Evolutionary conservation across 1,140 invertebrate genomes (phyloP).

Genomic region (Drosophila lowei): DNA sequence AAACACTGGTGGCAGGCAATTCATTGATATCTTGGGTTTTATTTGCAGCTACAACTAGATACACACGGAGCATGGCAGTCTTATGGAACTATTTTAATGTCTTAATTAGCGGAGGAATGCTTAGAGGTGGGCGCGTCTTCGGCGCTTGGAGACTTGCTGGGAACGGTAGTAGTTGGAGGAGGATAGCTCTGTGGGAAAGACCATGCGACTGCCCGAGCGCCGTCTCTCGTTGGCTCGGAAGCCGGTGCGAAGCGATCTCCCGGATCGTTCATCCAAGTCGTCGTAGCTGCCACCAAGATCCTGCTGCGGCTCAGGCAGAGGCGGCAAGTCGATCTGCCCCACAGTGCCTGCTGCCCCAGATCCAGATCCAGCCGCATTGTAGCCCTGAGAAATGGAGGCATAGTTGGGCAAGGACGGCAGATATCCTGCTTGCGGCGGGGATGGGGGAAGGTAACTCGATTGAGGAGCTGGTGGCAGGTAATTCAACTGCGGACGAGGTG

Average conservation of each 20-base stretch:
- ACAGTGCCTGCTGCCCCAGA: constrained; percentile 1
- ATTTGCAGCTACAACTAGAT: constrained; percentile 57
- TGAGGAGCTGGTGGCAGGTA: not conserved
- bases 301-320: constrained; percentile 53
- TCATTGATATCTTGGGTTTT: constrained; percentile 53
- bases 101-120: constrained; percentile 41
- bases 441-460: not conserved
- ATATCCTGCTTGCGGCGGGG: constrained; percentile 29
- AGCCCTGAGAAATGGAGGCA: constrained; percentile 34
- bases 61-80: constrained; percentile 36
- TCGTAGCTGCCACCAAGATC: constrained; percentile 37
- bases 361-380: constrained; percentile 19
- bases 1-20: constrained; percentile 24
- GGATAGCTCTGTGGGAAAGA: constrained; percentile 46
- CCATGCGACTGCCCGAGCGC: constrained; percentile 47
- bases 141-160: constrained; percentile 25
- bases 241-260: constrained; percentile 39
- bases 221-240: constrained; percentile 58
- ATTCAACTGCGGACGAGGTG: no score
- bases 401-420: constrained; percentile 50
- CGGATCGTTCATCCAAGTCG: constrained; percentile 47
- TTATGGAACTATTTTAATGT: constrained; percentile 63
- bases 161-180: constrained; percentile 22
- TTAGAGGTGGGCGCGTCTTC: constrained; percentile 24
- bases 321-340: constrained; percentile 46